A percentile compares a stretch with the other conserved stretches of the same genome.
Conservation (phyloP, 2,797 vertebrate genomes). For the Ceryle rudis region DNA sequence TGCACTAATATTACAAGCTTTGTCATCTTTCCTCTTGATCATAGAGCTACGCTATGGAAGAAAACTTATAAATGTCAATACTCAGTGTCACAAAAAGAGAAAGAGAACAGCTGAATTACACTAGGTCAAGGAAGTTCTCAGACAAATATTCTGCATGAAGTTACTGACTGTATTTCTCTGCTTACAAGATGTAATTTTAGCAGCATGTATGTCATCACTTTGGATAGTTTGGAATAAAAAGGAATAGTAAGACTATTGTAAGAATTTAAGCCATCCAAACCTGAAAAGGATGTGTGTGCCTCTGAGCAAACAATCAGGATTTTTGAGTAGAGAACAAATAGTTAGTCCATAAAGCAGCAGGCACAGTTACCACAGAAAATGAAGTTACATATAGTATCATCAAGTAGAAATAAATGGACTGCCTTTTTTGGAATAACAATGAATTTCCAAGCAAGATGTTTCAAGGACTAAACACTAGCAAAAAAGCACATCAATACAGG, state of each 20-base stretch:
- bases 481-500: background rate
- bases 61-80: background rate
- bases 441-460: background rate
- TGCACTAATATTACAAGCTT: background rate
- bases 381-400: background rate
- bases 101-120: background rate
- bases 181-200: background rate
- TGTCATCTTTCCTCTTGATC: background rate
- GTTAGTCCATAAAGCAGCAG: background rate
- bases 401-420: background rate
- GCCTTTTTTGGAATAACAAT: background rate
- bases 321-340: background rate
- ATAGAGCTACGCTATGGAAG: background rate
- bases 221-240: background rate
- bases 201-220: background rate
- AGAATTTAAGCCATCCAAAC: background rate
- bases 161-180: background rate
- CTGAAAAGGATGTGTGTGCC: background rate
- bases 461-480: background rate
- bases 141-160: background rate
- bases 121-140: background rate
- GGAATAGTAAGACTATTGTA: background rate
- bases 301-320: background rate
- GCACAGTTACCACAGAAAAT: background rate
- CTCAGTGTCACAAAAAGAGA: background rate